These are phyloP conservation scores for Urechis unicinctus DNA, from an alignment of 2,888 invertebrate species.

Conservation along the genomic window DNA sequence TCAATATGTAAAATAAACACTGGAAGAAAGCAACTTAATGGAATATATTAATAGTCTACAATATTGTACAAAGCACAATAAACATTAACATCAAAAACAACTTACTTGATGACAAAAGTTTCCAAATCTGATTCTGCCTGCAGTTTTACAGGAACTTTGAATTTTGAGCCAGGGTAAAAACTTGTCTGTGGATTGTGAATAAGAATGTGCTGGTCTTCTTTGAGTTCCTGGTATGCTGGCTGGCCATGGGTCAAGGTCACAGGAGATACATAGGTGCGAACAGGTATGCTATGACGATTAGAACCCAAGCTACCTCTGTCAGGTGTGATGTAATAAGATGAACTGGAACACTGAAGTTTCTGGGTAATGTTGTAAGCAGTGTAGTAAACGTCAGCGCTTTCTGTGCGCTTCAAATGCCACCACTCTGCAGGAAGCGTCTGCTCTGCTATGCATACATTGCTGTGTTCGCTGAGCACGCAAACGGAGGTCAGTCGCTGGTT, in stretches of 20 bases:
- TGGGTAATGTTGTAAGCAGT: constrained; percentile 62
- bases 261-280: constrained; percentile 11
- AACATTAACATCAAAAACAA: too few species aligned
- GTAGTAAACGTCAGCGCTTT: constrained; percentile 73
- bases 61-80: too few species aligned
- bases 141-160: constrained; percentile 85
- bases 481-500: constrained; percentile 68
- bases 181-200: constrained; percentile 82
- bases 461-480: constrained; percentile 81
- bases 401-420: constrained; percentile 59
- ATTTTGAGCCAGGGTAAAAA: constrained; percentile 78
- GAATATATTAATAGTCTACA: too few species aligned
- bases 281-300: not conserved
- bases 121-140: constrained; percentile 54
- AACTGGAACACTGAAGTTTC: constrained; percentile 37
- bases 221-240: constrained; percentile 67
- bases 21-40: too few species aligned
- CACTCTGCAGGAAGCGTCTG: constrained; percentile 81
- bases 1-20: too few species aligned
- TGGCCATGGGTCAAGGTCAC: constrained; percentile 18
- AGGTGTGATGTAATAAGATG: too few species aligned
- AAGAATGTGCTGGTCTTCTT: constrained; percentile 75
- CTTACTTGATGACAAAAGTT: constrained; percentile 78
- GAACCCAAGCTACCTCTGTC: not conserved
- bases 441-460: constrained; percentile 81